Evolutionary conservation across 2,797 vertebrate genomes (phyloP).

Genomic region (Macrochelys suwanniensis): DNA sequence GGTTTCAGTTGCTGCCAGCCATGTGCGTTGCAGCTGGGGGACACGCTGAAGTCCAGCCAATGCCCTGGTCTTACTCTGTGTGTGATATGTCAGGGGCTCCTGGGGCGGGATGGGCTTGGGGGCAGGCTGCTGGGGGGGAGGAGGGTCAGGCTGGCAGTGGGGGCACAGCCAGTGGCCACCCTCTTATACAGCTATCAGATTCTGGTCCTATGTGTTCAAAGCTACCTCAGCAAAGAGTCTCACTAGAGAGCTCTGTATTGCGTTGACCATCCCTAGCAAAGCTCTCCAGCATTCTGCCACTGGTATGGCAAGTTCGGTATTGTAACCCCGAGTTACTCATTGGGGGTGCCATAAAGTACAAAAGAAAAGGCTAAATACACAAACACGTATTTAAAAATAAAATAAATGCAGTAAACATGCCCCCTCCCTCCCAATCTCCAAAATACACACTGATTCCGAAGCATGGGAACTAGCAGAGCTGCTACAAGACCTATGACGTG

Average conservation of each 20-base stretch:
- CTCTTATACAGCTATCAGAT: background rate
- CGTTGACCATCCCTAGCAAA: rapidly evolving
- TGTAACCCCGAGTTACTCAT: background rate
- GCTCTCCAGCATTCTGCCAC: background rate
- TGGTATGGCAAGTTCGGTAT: background rate
- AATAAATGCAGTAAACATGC: background rate
- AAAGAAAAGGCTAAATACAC: background rate
- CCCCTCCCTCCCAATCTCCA: background rate
- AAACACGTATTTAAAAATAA: rapidly evolving
- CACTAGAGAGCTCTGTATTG: background rate
- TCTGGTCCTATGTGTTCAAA: background rate
- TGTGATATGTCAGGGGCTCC: background rate
- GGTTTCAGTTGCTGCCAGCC: background rate
- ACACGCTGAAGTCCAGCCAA: background rate
- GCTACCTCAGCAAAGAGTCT: background rate
- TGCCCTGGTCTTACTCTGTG: background rate
- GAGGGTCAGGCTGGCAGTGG: background rate
- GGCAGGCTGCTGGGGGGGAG: background rate
- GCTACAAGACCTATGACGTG: rapidly evolving
- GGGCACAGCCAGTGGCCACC: background rate
- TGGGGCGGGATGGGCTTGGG: background rate
- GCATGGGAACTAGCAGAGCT: background rate
- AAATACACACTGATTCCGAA: background rate
- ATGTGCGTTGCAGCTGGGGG: background rate
- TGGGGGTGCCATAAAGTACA: background rate